phyloP scores from a whole-genome alignment of 2,888 invertebrate genomes.

The Aphrophora alni region DNA sequence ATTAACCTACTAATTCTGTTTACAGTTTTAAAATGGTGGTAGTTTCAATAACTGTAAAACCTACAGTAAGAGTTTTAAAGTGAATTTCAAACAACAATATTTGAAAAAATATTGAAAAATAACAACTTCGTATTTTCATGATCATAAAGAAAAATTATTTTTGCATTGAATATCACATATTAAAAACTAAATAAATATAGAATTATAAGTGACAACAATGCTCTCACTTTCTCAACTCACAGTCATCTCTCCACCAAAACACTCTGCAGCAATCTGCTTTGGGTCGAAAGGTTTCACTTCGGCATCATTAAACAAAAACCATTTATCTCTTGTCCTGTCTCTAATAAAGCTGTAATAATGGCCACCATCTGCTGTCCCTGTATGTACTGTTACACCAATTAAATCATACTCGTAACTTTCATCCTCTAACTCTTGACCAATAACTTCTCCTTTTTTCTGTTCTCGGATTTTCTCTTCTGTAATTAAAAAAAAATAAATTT shows the following conservation, averaged over 20 bases:
- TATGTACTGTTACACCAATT: constrained; percentile 95
- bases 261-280: constrained; percentile 91
- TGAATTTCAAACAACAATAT: too few relatives aligned
- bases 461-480: constrained; percentile 45
- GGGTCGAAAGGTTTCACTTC: constrained; percentile 96
- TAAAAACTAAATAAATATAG: too few relatives aligned
- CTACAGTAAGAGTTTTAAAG: too few relatives aligned
- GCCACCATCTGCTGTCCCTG: constrained; percentile 97
- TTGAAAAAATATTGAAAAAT: too few relatives aligned
- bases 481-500: too few relatives aligned
- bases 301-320: constrained; percentile 92
- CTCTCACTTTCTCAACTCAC: constrained; percentile 59
- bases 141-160: too few relatives aligned
- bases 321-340: constrained; percentile 85
- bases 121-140: too few relatives aligned
- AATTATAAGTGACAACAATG: too few relatives aligned
- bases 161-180: too few relatives aligned
- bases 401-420: constrained; percentile 70
- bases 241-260: constrained; percentile 98
- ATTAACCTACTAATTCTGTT: too few relatives aligned
- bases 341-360: constrained; percentile 97
- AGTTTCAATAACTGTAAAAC: too few relatives aligned
- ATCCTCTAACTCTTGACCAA: constrained; percentile 58
- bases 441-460: constrained; percentile 49
- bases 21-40: too few relatives aligned